Evolutionary conservation across 2,888 invertebrate species (phyloP), one percentile per base, ranked within the genome.

Genomic region (Parnassius orleans): DNA sequence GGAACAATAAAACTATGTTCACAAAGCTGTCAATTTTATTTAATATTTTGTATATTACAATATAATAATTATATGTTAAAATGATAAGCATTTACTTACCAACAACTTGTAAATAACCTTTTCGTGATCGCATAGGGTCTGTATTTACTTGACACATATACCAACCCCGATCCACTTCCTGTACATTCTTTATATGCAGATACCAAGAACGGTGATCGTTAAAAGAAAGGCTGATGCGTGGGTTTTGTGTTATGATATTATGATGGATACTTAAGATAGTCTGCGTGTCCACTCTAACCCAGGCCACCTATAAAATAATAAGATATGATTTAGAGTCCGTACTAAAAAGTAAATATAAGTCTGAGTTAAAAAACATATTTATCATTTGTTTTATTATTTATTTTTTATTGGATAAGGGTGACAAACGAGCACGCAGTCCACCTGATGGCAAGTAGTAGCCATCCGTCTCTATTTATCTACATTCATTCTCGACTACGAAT

Each of bases 121-220:
- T 96, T 62, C 96, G 93, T 65, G 96, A 96, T 69, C 97, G 93
- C 97, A 98, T 98, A n/a, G 97, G 98, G 86, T 97, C 97, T 1
- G 97, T 97, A 87, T 98, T 97, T 71, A 98, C 95, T 87, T 97
- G 97, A 81, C 97, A 97, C 97, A 97, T 97, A 78, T 94, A 97
- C 97, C 97, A 97, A 65, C 97, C 97, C 2, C 97, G 93, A 87
- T 97, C 97, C 53, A 94, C 93, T 83, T 97, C 97, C 79, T 97
- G 96, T 43, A 96, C 97, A 79, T 95, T 95, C 84, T 95, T 95
- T 84, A 97, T 96, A 81, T 97, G 97, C 67, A 98, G 93, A 86
- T 96, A 97, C 97, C 97, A 98, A 58, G 97, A 96, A 62, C 97
- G 94, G 82, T 97, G 97, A 87, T 97, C 97, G 86, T 96, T 97